These are phyloP conservation scores for Petaurus breviceps DNA, from an alignment of 2,113 vertebrate genomes.

Conservation along the genomic window DNA sequence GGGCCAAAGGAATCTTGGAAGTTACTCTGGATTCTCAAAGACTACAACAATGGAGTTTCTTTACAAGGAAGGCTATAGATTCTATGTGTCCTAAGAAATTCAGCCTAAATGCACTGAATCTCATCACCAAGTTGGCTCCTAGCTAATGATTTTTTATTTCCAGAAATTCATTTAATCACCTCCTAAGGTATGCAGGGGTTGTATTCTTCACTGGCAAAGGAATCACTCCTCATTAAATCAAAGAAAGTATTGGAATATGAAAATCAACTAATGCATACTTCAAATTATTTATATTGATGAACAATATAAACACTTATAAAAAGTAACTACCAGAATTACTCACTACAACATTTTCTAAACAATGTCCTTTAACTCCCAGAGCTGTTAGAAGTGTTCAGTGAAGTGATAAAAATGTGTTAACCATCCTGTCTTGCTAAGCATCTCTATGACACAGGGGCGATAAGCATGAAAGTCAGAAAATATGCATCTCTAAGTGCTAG, in stretches of 20 bases:
- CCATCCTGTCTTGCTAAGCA: background rate
- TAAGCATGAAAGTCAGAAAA: background rate
- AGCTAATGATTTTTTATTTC: background rate
- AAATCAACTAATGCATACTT: background rate
- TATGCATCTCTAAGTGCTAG: background rate
- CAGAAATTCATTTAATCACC: background rate
- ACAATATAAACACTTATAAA: background rate
- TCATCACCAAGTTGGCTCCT: background rate
- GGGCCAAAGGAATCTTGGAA: background rate
- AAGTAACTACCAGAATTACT: background rate
- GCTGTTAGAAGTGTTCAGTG: background rate
- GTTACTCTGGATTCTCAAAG: background rate
- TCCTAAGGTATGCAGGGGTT: background rate
- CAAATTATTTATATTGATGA: background rate
- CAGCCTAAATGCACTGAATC: background rate
- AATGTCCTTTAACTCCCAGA: background rate
- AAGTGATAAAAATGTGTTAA: background rate
- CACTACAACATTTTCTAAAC: background rate
- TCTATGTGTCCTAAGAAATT: background rate
- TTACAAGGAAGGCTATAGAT: background rate
- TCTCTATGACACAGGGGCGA: background rate
- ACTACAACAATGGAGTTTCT: background rate
- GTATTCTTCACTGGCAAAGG: background rate
- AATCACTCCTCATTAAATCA: background rate
- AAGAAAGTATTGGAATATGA: background rate